Conservation (phyloP, 2,797 vertebrate species). For the Gymnoscopelus microlampas region DNA sequence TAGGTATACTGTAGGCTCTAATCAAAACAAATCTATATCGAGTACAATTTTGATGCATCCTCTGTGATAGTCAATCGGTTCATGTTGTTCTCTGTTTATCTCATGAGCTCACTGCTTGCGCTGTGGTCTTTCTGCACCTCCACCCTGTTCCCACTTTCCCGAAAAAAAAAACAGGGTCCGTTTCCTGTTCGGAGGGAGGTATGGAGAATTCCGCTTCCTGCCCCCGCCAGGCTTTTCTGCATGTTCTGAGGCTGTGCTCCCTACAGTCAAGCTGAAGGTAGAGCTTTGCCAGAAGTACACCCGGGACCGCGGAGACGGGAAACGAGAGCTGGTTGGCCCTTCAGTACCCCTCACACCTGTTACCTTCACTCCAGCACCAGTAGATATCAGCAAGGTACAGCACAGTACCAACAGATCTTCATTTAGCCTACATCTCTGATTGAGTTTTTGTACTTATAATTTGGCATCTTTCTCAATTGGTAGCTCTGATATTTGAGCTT, state of each 20-base stretch:
- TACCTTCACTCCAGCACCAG: conserved; percentile 88
- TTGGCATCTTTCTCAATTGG: too few relatives aligned
- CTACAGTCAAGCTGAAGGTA: conserved; percentile 86
- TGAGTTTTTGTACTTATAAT: too few relatives aligned
- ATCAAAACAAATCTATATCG: neutral
- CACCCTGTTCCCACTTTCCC: too few relatives aligned
- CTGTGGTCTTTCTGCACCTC: conserved; percentile 25
- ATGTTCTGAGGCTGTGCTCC: conserved; percentile 91
- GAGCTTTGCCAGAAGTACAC: conserved; percentile 90
- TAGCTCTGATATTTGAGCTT: too few relatives aligned
- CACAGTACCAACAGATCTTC: neutral
- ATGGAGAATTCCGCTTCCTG: conserved; percentile 95
- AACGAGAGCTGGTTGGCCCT: conserved; percentile 86
- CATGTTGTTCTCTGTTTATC: neutral
- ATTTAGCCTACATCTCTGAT: too few relatives aligned
- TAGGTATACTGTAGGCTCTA: neutral
- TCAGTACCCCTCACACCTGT: conserved; percentile 83
- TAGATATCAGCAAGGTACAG: conserved; percentile 90
- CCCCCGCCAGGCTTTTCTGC: conserved; percentile 92
- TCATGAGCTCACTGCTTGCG: neutral
- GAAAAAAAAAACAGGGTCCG: conserved; percentile 78
- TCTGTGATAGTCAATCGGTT: too few relatives aligned
- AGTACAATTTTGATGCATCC: too few relatives aligned
- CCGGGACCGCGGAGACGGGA: conserved; percentile 76
- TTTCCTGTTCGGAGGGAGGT: conserved; percentile 91